phyloP scores from a whole-genome alignment of 2,888 invertebrate genomes.

The Osmoderma eremita region DNA sequence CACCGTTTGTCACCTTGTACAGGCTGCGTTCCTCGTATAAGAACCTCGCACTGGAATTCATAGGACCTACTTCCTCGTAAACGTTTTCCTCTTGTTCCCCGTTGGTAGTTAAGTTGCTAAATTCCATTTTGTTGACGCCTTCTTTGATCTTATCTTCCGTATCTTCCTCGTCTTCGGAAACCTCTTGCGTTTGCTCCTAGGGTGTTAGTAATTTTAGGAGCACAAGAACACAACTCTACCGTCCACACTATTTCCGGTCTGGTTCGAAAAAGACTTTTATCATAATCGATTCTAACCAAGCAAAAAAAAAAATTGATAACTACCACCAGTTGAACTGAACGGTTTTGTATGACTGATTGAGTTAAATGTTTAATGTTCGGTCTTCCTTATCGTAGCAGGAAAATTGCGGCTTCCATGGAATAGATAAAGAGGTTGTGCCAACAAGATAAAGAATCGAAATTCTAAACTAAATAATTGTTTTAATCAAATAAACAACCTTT shows the following conservation, averaged over 20 bases:
- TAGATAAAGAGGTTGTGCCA: background rate
- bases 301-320: background rate
- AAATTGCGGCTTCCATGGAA: background rate
- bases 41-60: conserved; percentile 51
- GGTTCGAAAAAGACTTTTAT: no score
- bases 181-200: conserved; percentile 57
- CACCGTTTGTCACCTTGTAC: conserved; percentile 15
- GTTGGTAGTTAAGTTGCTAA: conserved; percentile 30
- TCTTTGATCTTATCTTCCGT: conserved; percentile 48
- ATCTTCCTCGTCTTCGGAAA: conserved; percentile 48
- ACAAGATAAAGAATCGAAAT: background rate
- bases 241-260: no score
- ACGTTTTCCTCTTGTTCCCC: conserved; percentile 40
- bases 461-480: background rate
- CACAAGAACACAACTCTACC: no score
- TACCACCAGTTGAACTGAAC: no score
- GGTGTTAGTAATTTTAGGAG: conserved; percentile 50
- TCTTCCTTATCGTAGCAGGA: background rate
- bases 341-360: no score
- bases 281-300: no score
- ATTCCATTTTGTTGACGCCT: conserved; percentile 42
- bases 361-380: no score
- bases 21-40: conserved; percentile 44
- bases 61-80: conserved; percentile 38
- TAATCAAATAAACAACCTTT: background rate